Conservation (phyloP, 2,113 vertebrate genomes). For the Stegostoma tigrinum region DNA sequence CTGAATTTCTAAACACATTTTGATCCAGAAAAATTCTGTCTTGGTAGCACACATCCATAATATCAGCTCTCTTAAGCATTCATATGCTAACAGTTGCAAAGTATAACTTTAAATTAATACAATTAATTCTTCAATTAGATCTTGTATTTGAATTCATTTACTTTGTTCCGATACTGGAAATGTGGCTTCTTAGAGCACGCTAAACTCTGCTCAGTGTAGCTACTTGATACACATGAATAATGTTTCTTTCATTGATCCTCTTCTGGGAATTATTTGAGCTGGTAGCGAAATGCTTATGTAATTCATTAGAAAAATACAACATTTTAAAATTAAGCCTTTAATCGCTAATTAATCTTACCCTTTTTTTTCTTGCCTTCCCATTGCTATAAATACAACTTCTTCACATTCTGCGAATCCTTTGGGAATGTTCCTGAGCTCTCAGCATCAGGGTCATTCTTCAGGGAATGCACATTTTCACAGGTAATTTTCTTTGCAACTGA, state of each 20-base stretch:
- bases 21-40: background rate
- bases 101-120: background rate
- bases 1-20: background rate
- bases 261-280: conserved; percentile 1
- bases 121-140: background rate
- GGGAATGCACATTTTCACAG: background rate
- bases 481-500: background rate
- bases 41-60: background rate
- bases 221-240: background rate
- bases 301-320: background rate
- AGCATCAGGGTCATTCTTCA: background rate
- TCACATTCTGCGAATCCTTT: background rate
- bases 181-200: background rate
- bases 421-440: background rate
- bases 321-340: conserved; percentile 2
- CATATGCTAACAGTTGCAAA: background rate
- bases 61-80: background rate
- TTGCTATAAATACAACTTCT: conserved; percentile 15
- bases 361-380: background rate
- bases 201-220: background rate
- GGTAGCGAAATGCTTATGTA: background rate
- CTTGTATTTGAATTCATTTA: background rate
- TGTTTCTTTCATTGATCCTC: background rate
- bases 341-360: background rate
- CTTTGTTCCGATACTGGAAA: background rate